Base-by-base conservation (phyloP, 2,888 invertebrate genomes). In the Parnassius apollo region DNA sequence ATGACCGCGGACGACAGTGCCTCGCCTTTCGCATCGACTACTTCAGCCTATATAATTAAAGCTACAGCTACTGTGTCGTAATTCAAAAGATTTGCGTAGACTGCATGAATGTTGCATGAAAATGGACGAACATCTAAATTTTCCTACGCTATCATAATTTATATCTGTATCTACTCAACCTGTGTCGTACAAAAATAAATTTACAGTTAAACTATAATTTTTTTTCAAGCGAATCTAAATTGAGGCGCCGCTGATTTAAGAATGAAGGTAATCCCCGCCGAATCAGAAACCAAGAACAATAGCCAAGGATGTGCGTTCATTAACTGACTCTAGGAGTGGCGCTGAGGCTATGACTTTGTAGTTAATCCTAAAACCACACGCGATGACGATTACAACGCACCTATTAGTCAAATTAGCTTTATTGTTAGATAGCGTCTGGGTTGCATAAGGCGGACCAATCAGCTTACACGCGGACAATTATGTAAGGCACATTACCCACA, bases 361-460 rank as follows among this genome's bases (percentile, higher is more conserved):
- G 78, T 82, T 90, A 89, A 90, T 90, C 90, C 91, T 82, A 83
- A 81, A 86, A 81, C 91, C 91, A 89, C 91, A 91, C 91, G 90
- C 88, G 80, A 86, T 81, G 90, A 88, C 82, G 88, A 91, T 91
- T 91, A 90, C 91, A 85, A 86, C 82, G 89, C 88, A 87, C 86
- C 90, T 89, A 91, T 91, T 91, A 91, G 91, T 90, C 91, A 91
- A 91, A 91, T 91, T 90, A 89, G 90, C 85, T 82, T 86, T 90
- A 91, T 91, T 91, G 91, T 91, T 90, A 81, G 69, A 71, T 74
- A 73, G 76, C 79, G 80, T 77, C 81, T 76, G 75, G 75, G 85
- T 87, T 85, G 85, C 85, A 80, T 82, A 85, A 84, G 83, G 72
- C 76, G 76, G 81, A 80, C 53, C 86, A 84, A 89, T 88, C 88